Percentiles rank a stretch among this genome's conserved stretches.
These are phyloP conservation scores for Chrysomallon squamiferum DNA, from an alignment of 1,140 invertebrate species.

Conservation along the genomic window DNA sequence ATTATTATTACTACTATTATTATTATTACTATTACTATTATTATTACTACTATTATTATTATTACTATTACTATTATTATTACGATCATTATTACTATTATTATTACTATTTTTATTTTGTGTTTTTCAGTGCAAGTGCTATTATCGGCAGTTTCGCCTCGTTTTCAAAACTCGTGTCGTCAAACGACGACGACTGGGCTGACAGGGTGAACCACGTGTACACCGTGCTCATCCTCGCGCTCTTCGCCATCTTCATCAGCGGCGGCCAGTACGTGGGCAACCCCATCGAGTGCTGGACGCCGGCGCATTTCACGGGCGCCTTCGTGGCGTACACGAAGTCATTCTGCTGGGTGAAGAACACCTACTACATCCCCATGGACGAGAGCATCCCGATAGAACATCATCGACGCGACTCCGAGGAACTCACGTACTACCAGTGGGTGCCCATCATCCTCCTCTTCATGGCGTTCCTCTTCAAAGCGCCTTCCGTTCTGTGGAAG, in stretches of 20 bases:
- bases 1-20: too few relatives aligned
- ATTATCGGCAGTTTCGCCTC: conserved; percentile 53
- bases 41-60: too few relatives aligned
- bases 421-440: conserved; percentile 62
- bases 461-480: conserved; percentile 59
- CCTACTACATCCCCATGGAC: conserved; percentile 64
- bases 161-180: conserved; percentile 51
- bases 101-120: neutral
- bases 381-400: conserved; percentile 50
- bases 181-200: conserved; percentile 60
- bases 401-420: conserved; percentile 34
- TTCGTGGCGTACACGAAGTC: conserved; percentile 63
- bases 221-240: conserved; percentile 49
- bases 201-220: conserved; percentile 54
- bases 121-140: conserved; percentile 39
- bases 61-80: too few relatives aligned
- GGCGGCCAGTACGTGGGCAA: conserved; percentile 81
- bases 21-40: too few relatives aligned
- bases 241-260: conserved; percentile 54
- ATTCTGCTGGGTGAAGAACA: conserved; percentile 65
- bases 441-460: conserved; percentile 59
- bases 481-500: conserved; percentile 56
- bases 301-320: conserved; percentile 62
- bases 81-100: too few relatives aligned
- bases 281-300: conserved; percentile 64